phyloP scores from a whole-genome alignment of 2,113 vertebrate species.

The Phylloscopus trochiloides region DNA sequence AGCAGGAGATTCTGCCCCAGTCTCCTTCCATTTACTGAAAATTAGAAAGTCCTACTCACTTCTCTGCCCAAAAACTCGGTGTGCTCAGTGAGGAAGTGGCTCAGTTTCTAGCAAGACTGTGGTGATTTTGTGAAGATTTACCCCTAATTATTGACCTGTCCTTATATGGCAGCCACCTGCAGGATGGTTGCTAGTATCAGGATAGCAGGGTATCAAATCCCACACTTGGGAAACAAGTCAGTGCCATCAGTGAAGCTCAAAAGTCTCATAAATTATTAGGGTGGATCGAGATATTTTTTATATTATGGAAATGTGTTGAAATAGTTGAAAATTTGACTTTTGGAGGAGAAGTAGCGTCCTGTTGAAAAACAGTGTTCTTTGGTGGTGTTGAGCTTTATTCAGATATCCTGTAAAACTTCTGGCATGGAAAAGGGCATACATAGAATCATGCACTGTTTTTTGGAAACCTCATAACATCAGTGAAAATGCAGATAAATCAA shows the following conservation, averaged over 20 bases:
- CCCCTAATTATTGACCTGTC: neutral
- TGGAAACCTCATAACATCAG: neutral
- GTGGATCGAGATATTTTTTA: neutral
- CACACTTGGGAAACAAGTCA: neutral
- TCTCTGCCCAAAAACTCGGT: neutral
- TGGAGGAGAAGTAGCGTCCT: neutral
- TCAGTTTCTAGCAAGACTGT: neutral
- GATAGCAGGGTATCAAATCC: neutral
- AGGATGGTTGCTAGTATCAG: neutral
- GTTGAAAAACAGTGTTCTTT: neutral
- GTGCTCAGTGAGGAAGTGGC: neutral
- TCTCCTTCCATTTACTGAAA: neutral
- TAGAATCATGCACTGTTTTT: neutral
- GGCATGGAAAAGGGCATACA: neutral
- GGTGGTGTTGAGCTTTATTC: neutral
- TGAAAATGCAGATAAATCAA: conserved; percentile 1
- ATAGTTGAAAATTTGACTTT: neutral
- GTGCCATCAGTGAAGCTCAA: neutral
- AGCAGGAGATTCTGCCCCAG: neutral
- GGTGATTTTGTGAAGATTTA: neutral
- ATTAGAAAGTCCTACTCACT: neutral
- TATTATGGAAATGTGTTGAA: neutral
- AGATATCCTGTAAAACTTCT: neutral
- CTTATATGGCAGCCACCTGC: neutral
- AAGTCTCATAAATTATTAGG: neutral